phyloP scores from a whole-genome alignment of 2,888 invertebrate species.

The Spodoptera littoralis region DNA sequence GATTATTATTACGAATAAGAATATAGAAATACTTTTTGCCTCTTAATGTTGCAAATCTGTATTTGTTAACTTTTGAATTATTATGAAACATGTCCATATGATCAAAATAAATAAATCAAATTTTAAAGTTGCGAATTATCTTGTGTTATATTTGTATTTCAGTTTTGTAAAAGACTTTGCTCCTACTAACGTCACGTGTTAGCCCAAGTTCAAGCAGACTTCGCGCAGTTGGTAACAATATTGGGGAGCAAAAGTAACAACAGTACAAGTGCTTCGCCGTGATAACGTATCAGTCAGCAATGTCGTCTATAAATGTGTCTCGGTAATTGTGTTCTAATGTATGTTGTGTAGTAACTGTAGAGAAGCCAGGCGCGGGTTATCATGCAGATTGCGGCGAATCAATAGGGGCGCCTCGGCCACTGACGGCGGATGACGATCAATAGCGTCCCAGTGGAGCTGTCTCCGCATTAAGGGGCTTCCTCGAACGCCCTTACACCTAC shows the following conservation, averaged over 20 bases:
- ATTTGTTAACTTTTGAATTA: too few relatives aligned
- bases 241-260: conserved; percentile 30
- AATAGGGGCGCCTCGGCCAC: conserved; percentile 87
- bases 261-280: conserved; percentile 43
- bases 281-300: conserved; percentile 62
- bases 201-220: conserved; percentile 1
- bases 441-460: conserved; percentile 87
- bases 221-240: conserved; percentile 15
- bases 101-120: too few relatives aligned
- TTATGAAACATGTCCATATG: too few relatives aligned
- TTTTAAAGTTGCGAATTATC: neutral
- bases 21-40: too few relatives aligned
- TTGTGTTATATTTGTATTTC: neutral
- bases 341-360: conserved; percentile 66
- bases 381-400: conserved; percentile 89
- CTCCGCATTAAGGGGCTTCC: conserved; percentile 88
- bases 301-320: conserved; percentile 59
- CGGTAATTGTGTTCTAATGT: conserved; percentile 74
- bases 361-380: conserved; percentile 86
- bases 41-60: too few relatives aligned
- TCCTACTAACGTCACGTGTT: too few relatives aligned
- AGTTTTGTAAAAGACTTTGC: neutral
- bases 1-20: too few relatives aligned
- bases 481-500: conserved; percentile 87
- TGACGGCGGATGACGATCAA: conserved; percentile 88